These are phyloP conservation scores for Fregetta grallaria DNA, from an alignment of 2,113 vertebrate species.

Conservation along the genomic window DNA sequence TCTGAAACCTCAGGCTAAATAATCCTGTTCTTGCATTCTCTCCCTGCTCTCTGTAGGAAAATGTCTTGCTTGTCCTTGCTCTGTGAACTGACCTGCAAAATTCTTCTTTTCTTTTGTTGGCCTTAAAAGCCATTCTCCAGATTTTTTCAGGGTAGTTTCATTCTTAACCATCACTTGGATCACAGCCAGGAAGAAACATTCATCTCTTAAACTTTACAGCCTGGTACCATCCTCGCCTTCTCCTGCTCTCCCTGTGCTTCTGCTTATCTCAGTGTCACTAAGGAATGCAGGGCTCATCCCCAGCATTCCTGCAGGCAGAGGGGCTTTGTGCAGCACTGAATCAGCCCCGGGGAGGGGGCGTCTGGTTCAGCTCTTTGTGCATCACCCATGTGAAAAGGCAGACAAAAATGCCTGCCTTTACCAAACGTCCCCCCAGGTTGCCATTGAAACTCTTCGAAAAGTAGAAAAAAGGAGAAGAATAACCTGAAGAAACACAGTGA, in stretches of 20 bases:
- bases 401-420: neutral
- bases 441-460: neutral
- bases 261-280: constrained; percentile 76
- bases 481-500: neutral
- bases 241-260: neutral
- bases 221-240: constrained; percentile 72
- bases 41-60: neutral
- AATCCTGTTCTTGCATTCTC: neutral
- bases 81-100: neutral
- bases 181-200: neutral
- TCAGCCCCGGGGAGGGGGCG: neutral
- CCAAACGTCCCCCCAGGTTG: neutral
- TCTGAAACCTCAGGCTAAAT: neutral
- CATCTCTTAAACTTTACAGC: constrained; percentile 48
- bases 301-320: constrained; percentile 42
- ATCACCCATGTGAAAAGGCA: neutral
- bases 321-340: constrained; percentile 20
- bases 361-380: neutral
- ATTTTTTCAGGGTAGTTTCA: neutral
- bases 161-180: constrained; percentile 10
- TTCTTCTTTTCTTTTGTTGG: neutral
- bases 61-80: neutral
- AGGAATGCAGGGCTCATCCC: constrained; percentile 69
- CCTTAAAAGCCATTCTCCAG: neutral
- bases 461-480: neutral